Percentiles rank a stretch among this genome's conserved stretches.
Evolutionary conservation across 2,888 invertebrate genomes (phyloP).

Genomic region (Caenorhabditis doughertyi): DNA sequence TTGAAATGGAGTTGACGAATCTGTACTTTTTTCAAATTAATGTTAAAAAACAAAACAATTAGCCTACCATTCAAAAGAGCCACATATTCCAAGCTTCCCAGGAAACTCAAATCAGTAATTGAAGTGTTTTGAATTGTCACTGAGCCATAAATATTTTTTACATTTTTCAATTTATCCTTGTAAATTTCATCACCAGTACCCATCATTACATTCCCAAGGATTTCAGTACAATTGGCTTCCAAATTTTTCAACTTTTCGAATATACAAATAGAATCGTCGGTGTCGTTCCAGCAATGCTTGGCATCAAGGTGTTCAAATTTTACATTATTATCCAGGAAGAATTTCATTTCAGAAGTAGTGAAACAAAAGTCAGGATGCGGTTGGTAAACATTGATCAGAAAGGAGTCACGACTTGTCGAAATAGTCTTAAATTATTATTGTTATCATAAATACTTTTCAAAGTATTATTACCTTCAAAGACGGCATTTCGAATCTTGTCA

Average conservation of each 20-base stretch:
- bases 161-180: constrained; percentile 10
- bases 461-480: not conserved
- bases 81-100: not conserved
- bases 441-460: not conserved
- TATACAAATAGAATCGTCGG: not conserved
- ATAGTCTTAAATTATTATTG: not conserved
- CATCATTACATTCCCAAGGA: not conserved
- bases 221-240: constrained; percentile 3
- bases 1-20: not conserved
- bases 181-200: constrained; percentile 8
- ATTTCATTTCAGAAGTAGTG: not conserved
- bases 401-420: not conserved
- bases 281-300: constrained; percentile 1
- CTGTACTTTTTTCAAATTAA: not conserved
- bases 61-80: not conserved
- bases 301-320: not conserved
- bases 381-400: not conserved
- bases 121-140: not conserved
- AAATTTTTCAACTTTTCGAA: constrained; percentile 28
- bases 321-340: not conserved
- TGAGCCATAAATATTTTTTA: not conserved
- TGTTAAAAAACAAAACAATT: not conserved
- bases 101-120: constrained; percentile 4
- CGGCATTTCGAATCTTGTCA: not conserved
- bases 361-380: constrained; percentile 26